Percentiles rank a stretch among this genome's conserved stretches.
Evolutionary conservation across 2,888 invertebrate species (phyloP).

Genomic region (Ormyrus thymus): DNA sequence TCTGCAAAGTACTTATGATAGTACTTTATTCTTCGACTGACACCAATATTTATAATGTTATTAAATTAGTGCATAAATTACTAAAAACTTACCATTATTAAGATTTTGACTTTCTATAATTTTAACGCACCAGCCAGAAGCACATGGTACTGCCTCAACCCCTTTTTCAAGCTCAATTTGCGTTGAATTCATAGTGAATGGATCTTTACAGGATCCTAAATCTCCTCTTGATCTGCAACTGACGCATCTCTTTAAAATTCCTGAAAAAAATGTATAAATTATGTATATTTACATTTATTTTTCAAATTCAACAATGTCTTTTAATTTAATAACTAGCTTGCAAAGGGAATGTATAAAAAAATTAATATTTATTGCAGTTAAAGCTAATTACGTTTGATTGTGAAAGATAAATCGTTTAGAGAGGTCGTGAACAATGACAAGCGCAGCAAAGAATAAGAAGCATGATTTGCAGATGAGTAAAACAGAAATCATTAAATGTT

Average conservation of each 20-base stretch:
- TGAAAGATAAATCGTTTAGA: no score
- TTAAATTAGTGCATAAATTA: no score
- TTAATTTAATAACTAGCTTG: not conserved
- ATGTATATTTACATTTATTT: not conserved
- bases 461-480: not conserved
- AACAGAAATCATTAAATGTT: not conserved
- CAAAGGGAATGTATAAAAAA: no score
- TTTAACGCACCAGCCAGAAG: conserved; percentile 95
- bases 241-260: conserved; percentile 85
- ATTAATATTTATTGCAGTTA: no score
- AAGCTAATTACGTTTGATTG: no score
- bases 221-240: conserved; percentile 91
- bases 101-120: conserved; percentile 88
- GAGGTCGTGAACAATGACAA: no score
- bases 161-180: conserved; percentile 83
- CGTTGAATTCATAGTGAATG: conserved; percentile 87
- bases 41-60: no score
- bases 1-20: not conserved
- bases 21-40: no score
- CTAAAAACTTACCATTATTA: conserved; percentile 80
- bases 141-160: conserved; percentile 86
- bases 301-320: not conserved
- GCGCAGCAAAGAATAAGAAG: not conserved
- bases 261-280: conserved; percentile 72
- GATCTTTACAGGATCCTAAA: conserved; percentile 91